A percentile compares a stretch with the other conserved stretches of the same genome.
phyloP scores from a whole-genome alignment of 2,797 vertebrate species.

The Acridotheres tristis region DNA sequence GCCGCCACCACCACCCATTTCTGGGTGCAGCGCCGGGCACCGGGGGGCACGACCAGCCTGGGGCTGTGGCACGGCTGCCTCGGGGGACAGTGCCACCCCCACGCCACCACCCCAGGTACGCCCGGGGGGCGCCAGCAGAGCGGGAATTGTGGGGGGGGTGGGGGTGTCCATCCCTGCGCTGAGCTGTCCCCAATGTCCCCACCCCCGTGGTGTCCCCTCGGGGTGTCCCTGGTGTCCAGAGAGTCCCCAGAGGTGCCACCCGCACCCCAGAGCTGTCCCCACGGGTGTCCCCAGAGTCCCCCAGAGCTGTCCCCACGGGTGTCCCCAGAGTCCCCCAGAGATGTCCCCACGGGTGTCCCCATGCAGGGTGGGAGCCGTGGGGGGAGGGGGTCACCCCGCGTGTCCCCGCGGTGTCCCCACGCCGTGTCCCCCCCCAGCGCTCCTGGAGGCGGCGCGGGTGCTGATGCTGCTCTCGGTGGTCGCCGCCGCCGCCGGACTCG shows the following conservation, averaged over 20 bases:
- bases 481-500: constrained; percentile 79
- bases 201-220: neutral
- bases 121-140: neutral
- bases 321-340: too few relatives aligned
- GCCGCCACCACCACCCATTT: constrained; percentile 84
- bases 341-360: too few relatives aligned
- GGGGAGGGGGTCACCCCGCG: neutral
- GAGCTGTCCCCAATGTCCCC: neutral
- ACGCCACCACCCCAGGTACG: constrained; percentile 84
- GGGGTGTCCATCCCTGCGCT: neutral
- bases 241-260: too few relatives aligned
- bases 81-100: constrained; percentile 83
- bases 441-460: constrained; percentile 86
- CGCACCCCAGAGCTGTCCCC: neutral
- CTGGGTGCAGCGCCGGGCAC: constrained; percentile 86
- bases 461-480: constrained; percentile 87
- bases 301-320: neutral
- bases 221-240: neutral
- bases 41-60: constrained; percentile 80
- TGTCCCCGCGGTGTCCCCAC: neutral
- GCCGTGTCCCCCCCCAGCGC: constrained; percentile 56
- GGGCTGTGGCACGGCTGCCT: constrained; percentile 88
- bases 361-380: too few relatives aligned
- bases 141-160: neutral
- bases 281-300: neutral